Evolutionary conservation across 2,797 vertebrate species (phyloP).

Genomic region (Chelonia mydas): DNA sequence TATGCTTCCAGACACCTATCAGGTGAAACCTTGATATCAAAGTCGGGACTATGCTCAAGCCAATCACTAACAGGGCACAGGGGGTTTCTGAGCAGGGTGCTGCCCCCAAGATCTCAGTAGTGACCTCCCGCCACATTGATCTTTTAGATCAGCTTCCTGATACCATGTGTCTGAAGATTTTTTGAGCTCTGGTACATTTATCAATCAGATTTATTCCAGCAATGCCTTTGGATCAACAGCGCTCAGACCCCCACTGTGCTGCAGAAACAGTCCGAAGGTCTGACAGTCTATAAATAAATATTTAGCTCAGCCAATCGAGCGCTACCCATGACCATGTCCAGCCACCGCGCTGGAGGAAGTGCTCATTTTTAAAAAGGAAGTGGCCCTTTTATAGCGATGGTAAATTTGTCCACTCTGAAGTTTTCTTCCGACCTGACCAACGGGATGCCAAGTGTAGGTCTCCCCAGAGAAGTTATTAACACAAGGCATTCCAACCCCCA

Average conservation of each 20-base stretch:
- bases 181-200: background rate
- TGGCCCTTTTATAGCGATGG: background rate
- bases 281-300: background rate
- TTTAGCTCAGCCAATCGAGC: background rate
- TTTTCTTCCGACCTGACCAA: background rate
- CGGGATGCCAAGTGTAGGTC: background rate
- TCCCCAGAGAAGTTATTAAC: rapidly evolving
- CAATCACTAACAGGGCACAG: background rate
- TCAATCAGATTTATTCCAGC: background rate
- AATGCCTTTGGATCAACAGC: background rate
- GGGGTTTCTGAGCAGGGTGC: background rate
- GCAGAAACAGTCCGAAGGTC: background rate
- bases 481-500: background rate
- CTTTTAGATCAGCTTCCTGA: background rate
- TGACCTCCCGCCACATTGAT: background rate
- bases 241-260: background rate
- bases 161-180: background rate
- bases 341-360: background rate
- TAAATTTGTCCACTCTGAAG: background rate
- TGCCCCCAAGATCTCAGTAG: background rate
- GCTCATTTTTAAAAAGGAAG: background rate
- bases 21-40: background rate
- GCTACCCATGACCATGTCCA: background rate
- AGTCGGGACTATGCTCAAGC: too few species aligned
- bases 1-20: background rate